Percentiles rank a stretch among this genome's conserved stretches.
phyloP scores from a whole-genome alignment of 2,888 invertebrate species.

The Thyatira batis region DNA sequence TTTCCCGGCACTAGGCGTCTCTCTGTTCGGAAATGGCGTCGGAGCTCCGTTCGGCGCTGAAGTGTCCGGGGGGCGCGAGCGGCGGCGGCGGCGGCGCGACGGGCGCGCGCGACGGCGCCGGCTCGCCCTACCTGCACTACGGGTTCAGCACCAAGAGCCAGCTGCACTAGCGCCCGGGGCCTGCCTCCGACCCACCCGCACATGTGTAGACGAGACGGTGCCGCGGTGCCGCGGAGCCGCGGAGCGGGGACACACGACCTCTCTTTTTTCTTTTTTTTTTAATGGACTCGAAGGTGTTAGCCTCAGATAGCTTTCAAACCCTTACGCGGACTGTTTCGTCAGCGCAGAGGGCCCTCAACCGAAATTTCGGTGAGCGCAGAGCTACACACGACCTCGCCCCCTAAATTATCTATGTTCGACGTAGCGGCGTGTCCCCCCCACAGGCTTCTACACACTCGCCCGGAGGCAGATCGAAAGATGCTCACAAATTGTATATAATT shows the following conservation, averaged over 20 bases:
- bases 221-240: too few relatives aligned
- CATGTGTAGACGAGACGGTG: conserved; percentile 65
- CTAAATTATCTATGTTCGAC: too few relatives aligned
- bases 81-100: conserved; percentile 54
- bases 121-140: conserved; percentile 84
- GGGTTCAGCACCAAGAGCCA: conserved; percentile 83
- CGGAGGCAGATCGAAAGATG: background rate
- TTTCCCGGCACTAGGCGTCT: conserved; percentile 79
- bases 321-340: too few relatives aligned
- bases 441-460: conserved; percentile 3
- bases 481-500: conserved; percentile 37
- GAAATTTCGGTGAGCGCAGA: too few relatives aligned
- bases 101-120: conserved; percentile 75
- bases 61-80: conserved; percentile 83
- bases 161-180: conserved; percentile 73
- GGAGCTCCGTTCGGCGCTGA: conserved; percentile 86
- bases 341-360: too few relatives aligned
- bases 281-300: too few relatives aligned
- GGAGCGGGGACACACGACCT: too few relatives aligned
- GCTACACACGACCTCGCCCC: too few relatives aligned
- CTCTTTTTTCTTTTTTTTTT: too few relatives aligned
- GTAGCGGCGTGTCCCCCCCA: conserved; percentile 16
- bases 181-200: conserved; percentile 73
- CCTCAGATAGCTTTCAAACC: too few relatives aligned
- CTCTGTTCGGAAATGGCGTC: conserved; percentile 88